Base-by-base conservation (phyloP, 2,888 invertebrate species). In the Adelphocoris suturalis region DNA sequence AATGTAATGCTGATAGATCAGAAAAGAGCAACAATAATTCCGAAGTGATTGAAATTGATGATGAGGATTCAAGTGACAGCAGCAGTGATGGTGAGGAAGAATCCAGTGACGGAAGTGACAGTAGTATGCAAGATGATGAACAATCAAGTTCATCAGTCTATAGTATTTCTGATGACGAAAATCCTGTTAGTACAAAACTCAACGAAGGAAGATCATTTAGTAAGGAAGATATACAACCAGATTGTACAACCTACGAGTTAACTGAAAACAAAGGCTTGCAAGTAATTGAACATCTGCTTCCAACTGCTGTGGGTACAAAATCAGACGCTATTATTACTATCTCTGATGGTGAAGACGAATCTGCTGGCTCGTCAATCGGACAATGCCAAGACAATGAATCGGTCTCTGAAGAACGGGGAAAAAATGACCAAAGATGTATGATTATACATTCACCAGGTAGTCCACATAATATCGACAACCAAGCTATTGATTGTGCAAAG, bases 31-130 rank as follows among this genome's bases (percentile, higher is more conserved):
- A 23, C 68, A 68, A 68, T 0, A 19, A 23, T 23, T 27, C 68
- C 5, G 68, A 3, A 68, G 68, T 68, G 0, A 68, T 68, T 11
- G 68, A 23, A 68, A 68, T 68, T 19, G 27, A 23, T 9, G 68
- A 68, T 68, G 68, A 68, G 68, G 68, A 68, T 1, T 61, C 19
- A 61, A 16, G 9, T 61, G 61, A 68, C 23, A 68, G 68, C 23
- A 68, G 23, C 23, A 68, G 68, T 23, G 23, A 13, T 2, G 68
- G 13, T 0, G 27, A 23, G 12, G 68, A 27, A 19, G 68, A 68
- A 12, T 19, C 27, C 0, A 23, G 23, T 0, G 5, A 12, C 23
- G 9, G 23, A 0, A 68, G 23, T 68, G 68, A 68, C 2, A 23
- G 13, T 7, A 68, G 23, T 68, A 4, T 0, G 5, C 68, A 68